phyloP scores from a whole-genome alignment of 23 tunicate genomes.

The Trididemnum nubilum region DNA sequence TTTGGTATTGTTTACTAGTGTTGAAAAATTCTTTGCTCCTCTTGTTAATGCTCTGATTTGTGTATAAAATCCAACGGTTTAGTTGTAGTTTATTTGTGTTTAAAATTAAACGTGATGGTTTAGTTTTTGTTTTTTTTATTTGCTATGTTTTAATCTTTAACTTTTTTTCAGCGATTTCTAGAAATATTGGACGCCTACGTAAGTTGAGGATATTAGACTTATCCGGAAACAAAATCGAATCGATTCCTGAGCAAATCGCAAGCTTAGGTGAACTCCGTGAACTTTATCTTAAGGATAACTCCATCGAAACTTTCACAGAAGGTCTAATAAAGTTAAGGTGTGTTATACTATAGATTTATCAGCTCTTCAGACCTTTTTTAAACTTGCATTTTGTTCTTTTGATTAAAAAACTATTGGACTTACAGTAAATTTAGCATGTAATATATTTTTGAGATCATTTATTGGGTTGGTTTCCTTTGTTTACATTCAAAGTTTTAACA shows the following conservation, averaged over 20 bases:
- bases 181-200: conserved; percentile 59
- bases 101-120: too few relatives aligned
- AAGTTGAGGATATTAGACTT: conserved; percentile 63
- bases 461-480: too few relatives aligned
- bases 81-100: too few relatives aligned
- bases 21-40: background rate
- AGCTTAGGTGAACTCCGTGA: conserved; percentile 60
- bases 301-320: conserved; percentile 55
- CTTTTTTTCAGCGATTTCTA: conserved; percentile 66
- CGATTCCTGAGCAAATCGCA: conserved; percentile 73
- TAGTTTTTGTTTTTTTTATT: too few relatives aligned
- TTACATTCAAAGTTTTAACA: too few relatives aligned
- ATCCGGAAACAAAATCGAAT: conserved; percentile 80
- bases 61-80: too few relatives aligned
- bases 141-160: too few relatives aligned
- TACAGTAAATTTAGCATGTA: too few relatives aligned
- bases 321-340: conserved; percentile 67
- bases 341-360: too few relatives aligned
- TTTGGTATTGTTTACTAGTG: background rate
- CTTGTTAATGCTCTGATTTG: too few relatives aligned
- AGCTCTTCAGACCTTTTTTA: background rate
- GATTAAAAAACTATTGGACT: too few relatives aligned
- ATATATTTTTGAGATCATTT: too few relatives aligned
- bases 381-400: background rate
- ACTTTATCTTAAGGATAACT: conserved; percentile 63